Evolutionary conservation across 2,113 vertebrate genomes (phyloP).

Genomic region (Gymnocephalus cernua): DNA sequence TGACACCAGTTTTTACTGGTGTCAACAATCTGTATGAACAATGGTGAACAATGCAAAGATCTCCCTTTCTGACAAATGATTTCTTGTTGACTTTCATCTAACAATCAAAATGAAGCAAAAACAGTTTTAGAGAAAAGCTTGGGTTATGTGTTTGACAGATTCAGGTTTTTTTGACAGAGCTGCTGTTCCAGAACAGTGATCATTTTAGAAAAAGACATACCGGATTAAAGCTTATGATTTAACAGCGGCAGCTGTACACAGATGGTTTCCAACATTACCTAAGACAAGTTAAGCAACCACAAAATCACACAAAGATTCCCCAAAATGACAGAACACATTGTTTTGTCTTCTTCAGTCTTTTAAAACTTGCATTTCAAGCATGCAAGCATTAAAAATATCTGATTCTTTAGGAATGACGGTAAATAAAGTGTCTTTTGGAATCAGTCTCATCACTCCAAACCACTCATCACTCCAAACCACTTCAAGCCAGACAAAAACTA

Average conservation of each 20-base stretch:
- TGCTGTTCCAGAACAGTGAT: conserved; percentile 31
- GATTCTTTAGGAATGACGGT: conserved; percentile 7
- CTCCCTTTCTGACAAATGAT: background rate
- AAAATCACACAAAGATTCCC: conserved; percentile 26
- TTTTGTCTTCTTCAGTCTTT: conserved; percentile 10
- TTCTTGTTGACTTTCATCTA: background rate
- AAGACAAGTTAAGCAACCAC: conserved; percentile 29
- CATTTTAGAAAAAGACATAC: conserved; percentile 27
- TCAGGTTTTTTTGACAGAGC: conserved; percentile 16
- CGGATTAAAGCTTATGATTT: conserved; percentile 32
- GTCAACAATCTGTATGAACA: no score
- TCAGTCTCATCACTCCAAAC: conserved; percentile 27
- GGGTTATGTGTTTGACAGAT: conserved; percentile 27
- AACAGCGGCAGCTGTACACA: conserved; percentile 41
- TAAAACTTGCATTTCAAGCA: conserved; percentile 44
- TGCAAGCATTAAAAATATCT: conserved; percentile 24
- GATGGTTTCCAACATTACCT: conserved; percentile 25
- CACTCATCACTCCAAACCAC: conserved; percentile 28
- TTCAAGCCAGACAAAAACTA: conserved; percentile 1
- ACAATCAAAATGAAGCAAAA: conserved; percentile 20
- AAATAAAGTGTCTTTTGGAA: background rate
- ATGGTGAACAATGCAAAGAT: background rate
- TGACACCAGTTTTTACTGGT: no score
- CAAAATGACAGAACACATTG: background rate
- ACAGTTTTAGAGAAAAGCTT: background rate